Evolutionary conservation across 2,797 vertebrate species (phyloP).

Genomic region (Chelon labrosus): DNA sequence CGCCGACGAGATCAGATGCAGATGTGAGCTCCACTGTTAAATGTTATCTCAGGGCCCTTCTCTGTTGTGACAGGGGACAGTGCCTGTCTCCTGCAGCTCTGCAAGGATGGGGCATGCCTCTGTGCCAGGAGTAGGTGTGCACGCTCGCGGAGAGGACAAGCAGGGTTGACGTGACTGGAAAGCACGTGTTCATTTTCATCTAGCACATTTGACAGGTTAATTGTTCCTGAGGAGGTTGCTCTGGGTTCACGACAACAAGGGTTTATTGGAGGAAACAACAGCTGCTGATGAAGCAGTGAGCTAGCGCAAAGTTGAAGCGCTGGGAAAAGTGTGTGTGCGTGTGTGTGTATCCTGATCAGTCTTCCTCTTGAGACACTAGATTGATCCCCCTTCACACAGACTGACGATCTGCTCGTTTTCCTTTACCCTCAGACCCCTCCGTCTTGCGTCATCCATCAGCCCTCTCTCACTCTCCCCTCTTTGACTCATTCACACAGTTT

Average conservation of each 20-base stretch:
- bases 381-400: slow-evolving; percentile 61
- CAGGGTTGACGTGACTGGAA: slow-evolving; percentile 11
- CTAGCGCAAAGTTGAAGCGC: not conserved
- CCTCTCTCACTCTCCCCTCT: slow-evolving; percentile 3
- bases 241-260: slow-evolving; percentile 40
- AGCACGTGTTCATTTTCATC: slow-evolving; percentile 42
- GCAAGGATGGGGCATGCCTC: not conserved
- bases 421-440: slow-evolving; percentile 37
- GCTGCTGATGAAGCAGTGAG: slow-evolving; percentile 30
- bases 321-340: slow-evolving; percentile 4
- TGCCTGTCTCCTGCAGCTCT: slow-evolving; percentile 29
- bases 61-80: slow-evolving; percentile 58
- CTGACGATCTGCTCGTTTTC: slow-evolving; percentile 26
- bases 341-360: slow-evolving; percentile 48
- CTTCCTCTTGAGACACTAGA: slow-evolving; percentile 59
- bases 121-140: not conserved
- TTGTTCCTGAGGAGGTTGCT: slow-evolving; percentile 48
- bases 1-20: slow-evolving; percentile 18
- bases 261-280: slow-evolving; percentile 23
- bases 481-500: not conserved
- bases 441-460: slow-evolving; percentile 48
- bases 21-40: slow-evolving; percentile 27
- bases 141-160: slow-evolving; percentile 14
- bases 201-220: slow-evolving; percentile 25
- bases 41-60: slow-evolving; percentile 57